Base-by-base conservation (phyloP, 1,140 invertebrate genomes). In the Papilio aristodemus region DNA sequence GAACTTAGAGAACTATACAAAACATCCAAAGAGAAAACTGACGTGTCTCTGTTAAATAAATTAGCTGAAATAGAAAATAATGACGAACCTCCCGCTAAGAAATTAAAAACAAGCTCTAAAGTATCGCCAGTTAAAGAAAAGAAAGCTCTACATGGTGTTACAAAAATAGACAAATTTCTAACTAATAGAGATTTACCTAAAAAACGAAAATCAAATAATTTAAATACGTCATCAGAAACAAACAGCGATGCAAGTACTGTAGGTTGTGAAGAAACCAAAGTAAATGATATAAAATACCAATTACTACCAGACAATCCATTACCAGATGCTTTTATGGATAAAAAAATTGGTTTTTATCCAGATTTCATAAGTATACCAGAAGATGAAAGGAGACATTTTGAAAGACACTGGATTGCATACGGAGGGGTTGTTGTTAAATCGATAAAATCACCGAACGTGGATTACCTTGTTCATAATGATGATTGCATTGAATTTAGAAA, bases 1-100 rank as follows among this genome's bases (percentile, higher is more conserved):
- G 94, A 97, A 83, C 87, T 98, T 0, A 92, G 93, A 71, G 77
- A 86, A 54, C 85, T 96, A 5, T 95, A 93, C 77, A 90, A 93
- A 57, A 94, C 93, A n/a, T 95, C 95, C 0, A 94, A 95, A 78
- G 93, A 94, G 72, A 93, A 94, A 69, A 93, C 94, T 0, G 95
- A 96, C 81, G 93, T 95, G 9, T 93, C 92, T 25, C 83, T 94
- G n/a, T 81, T 95, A 10, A 86, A 92, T 43, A 92, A 93, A 81
- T 66, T 90, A 58, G 91, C 89, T 43, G 87, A 75, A 7, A 80
- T 77, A 22, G 80, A 81, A 4, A 68, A 71, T 6, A 71, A 79
- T 11, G 71, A 76, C 27, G 78, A 83, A 79, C 76, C 83, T 19
- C 72, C 85, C 4, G 73, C 67, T n/a, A 86, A 91, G 71, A 81